Percentiles rank a stretch among this genome's conserved stretches.
phyloP scores from a whole-genome alignment of 1,140 invertebrate genomes.

The Branchinecta lynchi region DNA sequence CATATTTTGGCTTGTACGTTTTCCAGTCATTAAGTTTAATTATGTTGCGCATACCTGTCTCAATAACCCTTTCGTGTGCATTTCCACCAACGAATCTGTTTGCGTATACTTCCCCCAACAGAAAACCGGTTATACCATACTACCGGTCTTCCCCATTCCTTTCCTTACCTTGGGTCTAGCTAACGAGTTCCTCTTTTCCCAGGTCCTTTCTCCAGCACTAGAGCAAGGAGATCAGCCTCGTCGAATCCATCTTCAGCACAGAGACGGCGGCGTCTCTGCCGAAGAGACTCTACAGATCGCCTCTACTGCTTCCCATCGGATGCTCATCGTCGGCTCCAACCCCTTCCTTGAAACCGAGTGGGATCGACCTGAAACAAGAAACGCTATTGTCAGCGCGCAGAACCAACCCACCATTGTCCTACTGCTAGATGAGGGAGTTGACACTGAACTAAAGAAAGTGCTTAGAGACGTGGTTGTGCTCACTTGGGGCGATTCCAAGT shows the following conservation, averaged over 20 bases:
- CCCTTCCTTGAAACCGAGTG: slow-evolving; percentile 74
- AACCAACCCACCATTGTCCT: slow-evolving; percentile 5
- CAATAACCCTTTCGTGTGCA: too few relatives aligned
- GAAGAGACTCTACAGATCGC: slow-evolving; percentile 16
- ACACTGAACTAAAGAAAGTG: slow-evolving; percentile 13
- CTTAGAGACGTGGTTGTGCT: slow-evolving; percentile 13
- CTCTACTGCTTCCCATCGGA: slow-evolving; percentile 46
- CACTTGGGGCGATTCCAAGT: not conserved
- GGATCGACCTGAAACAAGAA: slow-evolving; percentile 64
- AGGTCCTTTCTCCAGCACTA: not conserved
- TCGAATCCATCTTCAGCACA: not conserved
- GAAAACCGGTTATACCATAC: too few relatives aligned
- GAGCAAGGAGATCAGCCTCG: not conserved
- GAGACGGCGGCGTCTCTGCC: not conserved
- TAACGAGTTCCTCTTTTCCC: not conserved
- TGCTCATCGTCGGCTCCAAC: slow-evolving; percentile 60
- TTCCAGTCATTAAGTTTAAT: too few relatives aligned
- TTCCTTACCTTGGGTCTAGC: too few relatives aligned
- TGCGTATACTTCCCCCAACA: too few relatives aligned
- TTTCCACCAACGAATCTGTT: too few relatives aligned
- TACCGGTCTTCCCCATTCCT: too few relatives aligned
- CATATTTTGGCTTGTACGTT: too few relatives aligned
- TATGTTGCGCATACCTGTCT: too few relatives aligned
- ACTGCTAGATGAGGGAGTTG: slow-evolving; percentile 14
- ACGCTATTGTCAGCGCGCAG: slow-evolving; percentile 38